Conservation (phyloP, 2,888 invertebrate genomes). For the Microctonus brassicae region DNA sequence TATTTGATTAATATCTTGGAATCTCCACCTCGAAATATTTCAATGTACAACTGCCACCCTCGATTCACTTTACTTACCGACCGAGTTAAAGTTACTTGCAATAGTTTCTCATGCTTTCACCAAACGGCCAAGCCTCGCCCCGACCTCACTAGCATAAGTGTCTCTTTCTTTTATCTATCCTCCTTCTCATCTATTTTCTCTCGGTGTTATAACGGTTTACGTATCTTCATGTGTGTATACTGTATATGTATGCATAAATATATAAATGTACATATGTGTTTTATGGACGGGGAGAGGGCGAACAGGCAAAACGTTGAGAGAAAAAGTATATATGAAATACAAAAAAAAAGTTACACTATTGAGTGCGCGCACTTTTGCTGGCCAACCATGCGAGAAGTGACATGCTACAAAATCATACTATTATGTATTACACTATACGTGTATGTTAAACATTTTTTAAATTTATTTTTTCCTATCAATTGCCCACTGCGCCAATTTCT, state of each 20-base stretch:
- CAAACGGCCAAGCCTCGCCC: conserved; percentile 58
- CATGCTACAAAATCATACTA: conserved; percentile 42
- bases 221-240: conserved; percentile 33
- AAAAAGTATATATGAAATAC: conserved; percentile 40
- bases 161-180: conserved; percentile 30
- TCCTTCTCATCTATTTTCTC: conserved; percentile 25
- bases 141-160: conserved; percentile 43
- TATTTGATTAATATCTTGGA: not conserved
- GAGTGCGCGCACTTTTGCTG: conserved; percentile 46
- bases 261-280: not conserved
- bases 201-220: conserved; percentile 46
- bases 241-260: conserved; percentile 14
- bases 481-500: conserved; percentile 35
- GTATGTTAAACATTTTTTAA: not conserved
- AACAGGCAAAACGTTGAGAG: conserved; percentile 45
- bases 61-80: conserved; percentile 44
- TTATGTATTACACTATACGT: not conserved
- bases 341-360: conserved; percentile 50
- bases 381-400: conserved; percentile 62
- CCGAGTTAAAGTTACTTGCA: conserved; percentile 27
- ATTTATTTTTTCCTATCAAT: conserved; percentile 33
- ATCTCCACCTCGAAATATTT: not conserved
- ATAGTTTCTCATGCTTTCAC: conserved; percentile 64
- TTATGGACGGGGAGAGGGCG: conserved; percentile 42
- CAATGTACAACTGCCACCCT: conserved; percentile 26